A percentile compares a stretch with the other conserved stretches of the same genome.
Conservation (phyloP, 2,113 vertebrate species). For the Neolamprologus sp. region DNA sequence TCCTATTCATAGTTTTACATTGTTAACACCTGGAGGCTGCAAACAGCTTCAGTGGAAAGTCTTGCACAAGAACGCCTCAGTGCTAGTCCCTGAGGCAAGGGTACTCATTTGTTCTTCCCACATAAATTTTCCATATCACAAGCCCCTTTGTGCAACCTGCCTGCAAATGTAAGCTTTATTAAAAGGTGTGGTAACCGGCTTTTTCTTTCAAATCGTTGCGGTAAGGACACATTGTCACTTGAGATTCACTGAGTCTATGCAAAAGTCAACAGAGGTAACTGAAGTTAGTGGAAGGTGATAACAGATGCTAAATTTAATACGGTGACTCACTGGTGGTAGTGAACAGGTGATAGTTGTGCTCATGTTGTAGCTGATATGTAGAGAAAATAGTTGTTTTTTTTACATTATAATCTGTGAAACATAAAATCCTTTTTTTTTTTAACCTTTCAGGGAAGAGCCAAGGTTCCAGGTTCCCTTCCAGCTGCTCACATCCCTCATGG, state of each 20-base stretch:
- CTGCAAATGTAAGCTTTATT: background rate
- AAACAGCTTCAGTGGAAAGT: background rate
- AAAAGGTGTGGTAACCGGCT: background rate
- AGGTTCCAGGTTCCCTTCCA: constrained; percentile 97
- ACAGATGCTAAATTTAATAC: background rate
- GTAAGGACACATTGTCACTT: background rate
- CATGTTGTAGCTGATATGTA: background rate
- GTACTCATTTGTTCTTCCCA: background rate
- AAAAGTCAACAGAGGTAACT: background rate
- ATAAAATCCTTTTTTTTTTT: background rate
- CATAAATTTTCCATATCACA: background rate
- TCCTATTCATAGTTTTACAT: background rate
- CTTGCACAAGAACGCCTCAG: background rate
- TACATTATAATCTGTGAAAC: background rate
- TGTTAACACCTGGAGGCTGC: background rate
- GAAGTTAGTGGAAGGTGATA: background rate
- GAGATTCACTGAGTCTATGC: background rate
- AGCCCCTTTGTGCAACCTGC: background rate
- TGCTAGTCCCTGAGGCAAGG: background rate
- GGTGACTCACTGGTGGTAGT: background rate
- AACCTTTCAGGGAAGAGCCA: constrained; percentile 83
- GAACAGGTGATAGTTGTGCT: background rate
- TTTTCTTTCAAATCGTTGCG: background rate
- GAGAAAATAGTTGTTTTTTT: background rate
- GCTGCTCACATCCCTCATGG: constrained; percentile 89